A percentile compares a stretch with the other conserved stretches of the same genome.
Conservation (phyloP, 2,113 vertebrate genomes). For the Okapia johnstoni region DNA sequence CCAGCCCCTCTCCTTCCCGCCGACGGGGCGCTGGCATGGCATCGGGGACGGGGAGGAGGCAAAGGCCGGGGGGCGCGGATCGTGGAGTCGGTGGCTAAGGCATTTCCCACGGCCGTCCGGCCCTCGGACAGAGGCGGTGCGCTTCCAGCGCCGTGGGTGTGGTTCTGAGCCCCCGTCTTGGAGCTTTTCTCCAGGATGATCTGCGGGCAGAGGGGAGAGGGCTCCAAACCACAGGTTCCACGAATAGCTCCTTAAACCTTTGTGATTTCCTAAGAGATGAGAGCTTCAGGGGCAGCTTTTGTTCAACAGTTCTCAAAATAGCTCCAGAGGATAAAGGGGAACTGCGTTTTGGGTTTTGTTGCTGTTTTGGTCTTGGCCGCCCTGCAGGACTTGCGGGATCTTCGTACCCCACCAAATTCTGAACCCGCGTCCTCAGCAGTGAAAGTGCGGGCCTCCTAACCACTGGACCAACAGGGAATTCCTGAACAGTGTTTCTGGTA, state of each 20-base stretch:
- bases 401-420: too few relatives aligned
- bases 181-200: neutral
- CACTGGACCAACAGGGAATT: neutral
- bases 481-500: neutral
- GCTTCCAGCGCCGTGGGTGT: neutral
- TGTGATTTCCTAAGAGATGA: neutral
- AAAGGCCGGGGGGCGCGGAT: accelerated
- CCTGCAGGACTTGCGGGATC: neutral
- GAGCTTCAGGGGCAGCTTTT: neutral
- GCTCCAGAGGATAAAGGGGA: neutral
- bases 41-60: too few relatives aligned
- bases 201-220: too few relatives aligned
- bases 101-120: accelerated
- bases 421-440: neutral
- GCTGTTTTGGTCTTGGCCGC: neutral
- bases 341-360: neutral
- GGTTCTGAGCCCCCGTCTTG: neutral
- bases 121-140: neutral
- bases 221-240: neutral
- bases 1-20: neutral
- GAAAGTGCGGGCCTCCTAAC: neutral
- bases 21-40: neutral
- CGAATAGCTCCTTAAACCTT: neutral
- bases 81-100: neutral
- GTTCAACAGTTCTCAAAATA: neutral